phyloP scores from a whole-genome alignment of 2,888 invertebrate species.

The Neoascia interrupta region DNA sequence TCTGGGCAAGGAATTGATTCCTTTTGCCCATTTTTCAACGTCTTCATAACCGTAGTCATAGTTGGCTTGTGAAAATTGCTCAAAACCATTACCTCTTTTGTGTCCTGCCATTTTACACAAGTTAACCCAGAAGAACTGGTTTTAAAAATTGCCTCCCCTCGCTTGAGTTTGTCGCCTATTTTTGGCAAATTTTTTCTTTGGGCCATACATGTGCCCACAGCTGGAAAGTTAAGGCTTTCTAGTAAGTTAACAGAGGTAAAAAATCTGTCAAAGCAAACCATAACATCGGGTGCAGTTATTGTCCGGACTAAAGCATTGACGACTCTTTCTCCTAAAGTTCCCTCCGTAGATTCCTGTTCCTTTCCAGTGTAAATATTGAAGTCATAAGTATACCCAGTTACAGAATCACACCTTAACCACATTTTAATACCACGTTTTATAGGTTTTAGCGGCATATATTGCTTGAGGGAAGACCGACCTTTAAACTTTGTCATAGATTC shows the following conservation, averaged over 20 bases:
- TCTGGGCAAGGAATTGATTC: too few relatives aligned
- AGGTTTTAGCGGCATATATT: conserved; percentile 65
- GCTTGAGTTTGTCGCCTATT: too few relatives aligned
- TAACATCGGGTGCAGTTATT: conserved; percentile 9
- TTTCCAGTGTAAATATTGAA: conserved; percentile 75
- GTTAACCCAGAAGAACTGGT: too few relatives aligned
- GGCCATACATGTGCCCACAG: too few relatives aligned
- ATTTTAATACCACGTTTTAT: conserved; percentile 72
- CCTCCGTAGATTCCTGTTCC: conserved; percentile 74
- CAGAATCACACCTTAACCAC: conserved; percentile 70
- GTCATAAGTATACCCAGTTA: conserved; percentile 67
- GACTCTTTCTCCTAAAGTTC: conserved; percentile 63
- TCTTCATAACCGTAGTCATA: too few relatives aligned
- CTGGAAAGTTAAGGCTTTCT: too few relatives aligned
- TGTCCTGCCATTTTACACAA: too few relatives aligned
- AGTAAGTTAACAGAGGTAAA: conserved; percentile 25
- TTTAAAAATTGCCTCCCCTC: too few relatives aligned
- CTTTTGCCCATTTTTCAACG: too few relatives aligned
- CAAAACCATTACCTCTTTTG: too few relatives aligned
- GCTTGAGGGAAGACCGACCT: conserved; percentile 67
- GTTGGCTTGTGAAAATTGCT: too few relatives aligned
- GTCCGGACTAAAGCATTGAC: conserved; percentile 23
- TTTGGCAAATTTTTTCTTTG: too few relatives aligned
- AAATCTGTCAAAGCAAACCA: conserved; percentile 36
- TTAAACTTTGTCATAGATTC: conserved; percentile 73